Conservation (phyloP, 2,113 vertebrate genomes). For the Apteryx owenii region DNA sequence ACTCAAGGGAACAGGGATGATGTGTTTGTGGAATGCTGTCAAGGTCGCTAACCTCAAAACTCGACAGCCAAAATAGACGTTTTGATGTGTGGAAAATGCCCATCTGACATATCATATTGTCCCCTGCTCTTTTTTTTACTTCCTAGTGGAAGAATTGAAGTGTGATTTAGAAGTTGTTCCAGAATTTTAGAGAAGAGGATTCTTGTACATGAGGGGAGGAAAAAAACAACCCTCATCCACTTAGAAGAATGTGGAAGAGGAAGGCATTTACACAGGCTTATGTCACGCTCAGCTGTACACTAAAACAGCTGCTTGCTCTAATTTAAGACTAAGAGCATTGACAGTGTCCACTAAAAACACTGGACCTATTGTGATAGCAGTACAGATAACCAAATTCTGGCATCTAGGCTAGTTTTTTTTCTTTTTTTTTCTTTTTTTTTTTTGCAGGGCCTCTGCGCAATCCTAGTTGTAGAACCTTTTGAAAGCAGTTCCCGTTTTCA, state of each 20-base stretch:
- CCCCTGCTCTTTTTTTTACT: not conserved
- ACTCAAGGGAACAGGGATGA: not conserved
- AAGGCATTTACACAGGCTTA: constrained; percentile 56
- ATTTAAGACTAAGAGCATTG: constrained; percentile 54
- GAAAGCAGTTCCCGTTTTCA: not conserved
- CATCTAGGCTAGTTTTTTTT: not conserved
- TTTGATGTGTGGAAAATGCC: not conserved
- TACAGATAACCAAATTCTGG: not conserved
- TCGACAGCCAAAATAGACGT: not conserved
- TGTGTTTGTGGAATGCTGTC: not conserved
- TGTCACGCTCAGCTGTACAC: constrained; percentile 66
- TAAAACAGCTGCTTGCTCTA: constrained; percentile 69
- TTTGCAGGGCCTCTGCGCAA: not conserved
- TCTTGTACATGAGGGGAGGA: not conserved
- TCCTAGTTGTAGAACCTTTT: not conserved
- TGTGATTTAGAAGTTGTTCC: not conserved
- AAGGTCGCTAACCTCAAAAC: not conserved
- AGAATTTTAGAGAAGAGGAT: not conserved
- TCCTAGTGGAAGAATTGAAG: not conserved
- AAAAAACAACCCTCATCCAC: not conserved
- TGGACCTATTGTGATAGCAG: constrained; percentile 39
- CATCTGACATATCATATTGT: not conserved
- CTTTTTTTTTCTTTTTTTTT: accelerated
- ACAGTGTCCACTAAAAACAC: constrained; percentile 39
- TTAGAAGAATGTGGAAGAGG: constrained; percentile 40